phyloP scores from a whole-genome alignment of 2,113 vertebrate species.

The Sapajus apella region DNA sequence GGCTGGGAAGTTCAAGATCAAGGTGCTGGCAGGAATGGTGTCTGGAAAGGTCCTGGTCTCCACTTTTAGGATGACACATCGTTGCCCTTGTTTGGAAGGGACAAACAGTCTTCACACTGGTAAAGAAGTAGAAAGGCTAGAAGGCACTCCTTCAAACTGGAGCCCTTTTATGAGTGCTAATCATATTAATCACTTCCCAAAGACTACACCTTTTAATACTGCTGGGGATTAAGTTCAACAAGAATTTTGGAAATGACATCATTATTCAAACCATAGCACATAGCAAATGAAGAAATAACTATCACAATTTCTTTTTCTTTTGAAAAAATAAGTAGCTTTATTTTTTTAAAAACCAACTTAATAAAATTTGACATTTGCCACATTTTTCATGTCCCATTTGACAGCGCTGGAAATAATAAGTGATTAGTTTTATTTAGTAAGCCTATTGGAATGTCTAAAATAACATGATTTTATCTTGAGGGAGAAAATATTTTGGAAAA shows the following conservation, averaged over 20 bases:
- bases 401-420: background rate
- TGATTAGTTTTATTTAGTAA: background rate
- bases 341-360: background rate
- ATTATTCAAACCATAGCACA: background rate
- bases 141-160: background rate
- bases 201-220: background rate
- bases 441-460: background rate
- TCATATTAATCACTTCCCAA: background rate
- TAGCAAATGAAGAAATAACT: background rate
- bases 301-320: background rate
- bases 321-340: conserved; percentile 57
- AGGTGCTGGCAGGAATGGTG: background rate
- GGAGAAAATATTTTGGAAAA: background rate
- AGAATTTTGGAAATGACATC: background rate
- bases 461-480: background rate
- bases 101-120: too few species aligned
- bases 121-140: background rate
- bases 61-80: background rate
- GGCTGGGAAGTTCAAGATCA: background rate
- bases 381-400: background rate
- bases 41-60: too few species aligned
- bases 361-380: conserved; percentile 22
- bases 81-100: background rate
- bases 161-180: fast-evolving
- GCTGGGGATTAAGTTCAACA: background rate